Conservation (phyloP, 2,113 vertebrate species). For the Megalops atlanticus region DNA sequence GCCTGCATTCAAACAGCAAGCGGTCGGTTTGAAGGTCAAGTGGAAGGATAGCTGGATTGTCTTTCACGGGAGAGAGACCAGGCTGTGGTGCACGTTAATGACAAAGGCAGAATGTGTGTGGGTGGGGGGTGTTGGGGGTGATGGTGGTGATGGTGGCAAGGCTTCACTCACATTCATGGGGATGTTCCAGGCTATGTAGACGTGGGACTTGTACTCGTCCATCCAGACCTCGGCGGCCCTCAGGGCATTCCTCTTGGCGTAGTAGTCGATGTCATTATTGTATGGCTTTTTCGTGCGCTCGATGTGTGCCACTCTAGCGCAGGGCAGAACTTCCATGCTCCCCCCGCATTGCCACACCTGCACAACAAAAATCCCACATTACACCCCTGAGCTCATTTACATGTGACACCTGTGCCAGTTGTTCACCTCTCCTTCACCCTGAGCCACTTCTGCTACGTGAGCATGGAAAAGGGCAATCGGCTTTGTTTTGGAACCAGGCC, state of each 20-base stretch:
- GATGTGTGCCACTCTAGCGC: slow-evolving; percentile 93
- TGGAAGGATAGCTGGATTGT: slow-evolving; percentile 57
- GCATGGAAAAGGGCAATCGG: background rate
- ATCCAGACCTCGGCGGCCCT: slow-evolving; percentile 97
- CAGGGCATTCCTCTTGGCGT: slow-evolving; percentile 92
- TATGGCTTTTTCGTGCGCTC: slow-evolving; percentile 98
- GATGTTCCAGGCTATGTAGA: slow-evolving; percentile 99
- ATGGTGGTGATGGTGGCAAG: background rate
- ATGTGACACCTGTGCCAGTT: background rate
- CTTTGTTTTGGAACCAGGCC: slow-evolving; percentile 1
- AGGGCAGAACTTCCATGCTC: slow-evolving; percentile 97
- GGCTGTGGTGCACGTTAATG: background rate
- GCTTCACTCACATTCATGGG: slow-evolving; percentile 87
- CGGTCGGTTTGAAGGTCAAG: slow-evolving; percentile 57
- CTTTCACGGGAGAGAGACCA: slow-evolving; percentile 29
- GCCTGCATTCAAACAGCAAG: background rate
- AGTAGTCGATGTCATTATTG: slow-evolving; percentile 98
- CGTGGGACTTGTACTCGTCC: slow-evolving; percentile 96
- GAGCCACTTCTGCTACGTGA: background rate
- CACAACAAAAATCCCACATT: background rate
- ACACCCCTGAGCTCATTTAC: too few relatives aligned
- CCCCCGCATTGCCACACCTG: slow-evolving; percentile 98
- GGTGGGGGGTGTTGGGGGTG: background rate
- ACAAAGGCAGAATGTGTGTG: too few relatives aligned
- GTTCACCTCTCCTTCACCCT: background rate